These are phyloP conservation scores for Drosophila vallismaia DNA, from an alignment of 2,888 invertebrate species.

Conservation along the genomic window DNA sequence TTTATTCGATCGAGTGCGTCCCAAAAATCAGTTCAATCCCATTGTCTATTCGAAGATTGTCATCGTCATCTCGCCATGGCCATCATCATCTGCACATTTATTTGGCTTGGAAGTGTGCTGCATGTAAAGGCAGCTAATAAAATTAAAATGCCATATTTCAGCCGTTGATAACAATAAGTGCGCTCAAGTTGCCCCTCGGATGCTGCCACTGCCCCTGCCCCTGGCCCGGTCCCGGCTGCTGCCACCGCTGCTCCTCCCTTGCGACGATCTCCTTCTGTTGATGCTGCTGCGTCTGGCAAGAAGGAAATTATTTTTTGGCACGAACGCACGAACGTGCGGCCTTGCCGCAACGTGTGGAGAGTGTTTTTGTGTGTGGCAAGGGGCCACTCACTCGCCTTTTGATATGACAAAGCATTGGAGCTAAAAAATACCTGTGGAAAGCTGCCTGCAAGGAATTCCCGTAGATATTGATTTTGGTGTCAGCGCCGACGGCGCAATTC, in stretches of 20 bases:
- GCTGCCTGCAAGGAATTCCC: slow-evolving; percentile 53
- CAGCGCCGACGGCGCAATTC: slow-evolving; percentile 49
- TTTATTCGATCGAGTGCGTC: not conserved
- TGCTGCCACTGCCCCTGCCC: slow-evolving; percentile 10
- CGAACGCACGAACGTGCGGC: slow-evolving; percentile 71
- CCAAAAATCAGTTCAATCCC: slow-evolving; percentile 27
- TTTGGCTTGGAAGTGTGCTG: slow-evolving; percentile 39
- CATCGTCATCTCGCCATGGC: slow-evolving; percentile 50
- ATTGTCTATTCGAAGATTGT: slow-evolving; percentile 58
- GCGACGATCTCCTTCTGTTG: slow-evolving; percentile 5
- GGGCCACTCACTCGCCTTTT: slow-evolving; percentile 48
- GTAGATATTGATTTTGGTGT: slow-evolving; percentile 65
- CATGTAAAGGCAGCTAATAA: slow-evolving; percentile 73
- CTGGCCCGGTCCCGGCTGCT: not conserved
- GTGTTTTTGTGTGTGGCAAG: slow-evolving; percentile 8
- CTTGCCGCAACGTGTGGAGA: slow-evolving; percentile 32
- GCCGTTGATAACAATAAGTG: slow-evolving; percentile 81
- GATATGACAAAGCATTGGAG: slow-evolving; percentile 64
- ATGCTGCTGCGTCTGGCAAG: slow-evolving; percentile 45
- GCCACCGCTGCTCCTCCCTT: not conserved
- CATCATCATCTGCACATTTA: slow-evolving; percentile 41
- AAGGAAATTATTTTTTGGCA: slow-evolving; percentile 77
- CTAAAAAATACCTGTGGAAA: slow-evolving; percentile 65
- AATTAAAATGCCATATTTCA: slow-evolving; percentile 81
- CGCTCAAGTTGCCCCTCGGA: slow-evolving; percentile 67